phyloP scores from a whole-genome alignment of 2,113 vertebrate species.

The Scomber japonicus region DNA sequence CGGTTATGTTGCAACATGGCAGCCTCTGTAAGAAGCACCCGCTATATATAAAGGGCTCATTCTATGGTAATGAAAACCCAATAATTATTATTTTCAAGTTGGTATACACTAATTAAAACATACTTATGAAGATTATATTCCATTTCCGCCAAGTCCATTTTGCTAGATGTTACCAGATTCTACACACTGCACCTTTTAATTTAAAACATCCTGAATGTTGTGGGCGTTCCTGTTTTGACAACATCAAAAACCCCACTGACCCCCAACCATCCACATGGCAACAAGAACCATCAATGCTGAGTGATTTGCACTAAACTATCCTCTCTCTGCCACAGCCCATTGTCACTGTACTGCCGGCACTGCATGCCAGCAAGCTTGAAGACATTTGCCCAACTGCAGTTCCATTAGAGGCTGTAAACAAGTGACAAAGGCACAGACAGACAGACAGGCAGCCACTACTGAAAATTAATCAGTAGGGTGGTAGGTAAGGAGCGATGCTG shows the following conservation, averaged over 20 bases:
- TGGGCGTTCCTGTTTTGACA: slow-evolving; percentile 73
- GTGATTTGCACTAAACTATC: slow-evolving; percentile 58
- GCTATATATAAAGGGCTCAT: too few species aligned
- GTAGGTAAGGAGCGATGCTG: slow-evolving; percentile 59
- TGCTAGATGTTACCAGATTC: too few species aligned
- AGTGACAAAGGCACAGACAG: slow-evolving; percentile 76
- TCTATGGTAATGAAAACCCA: too few species aligned
- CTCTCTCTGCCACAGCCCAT: slow-evolving; percentile 50
- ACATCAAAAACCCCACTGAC: slow-evolving; percentile 66
- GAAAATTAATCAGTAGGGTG: slow-evolving; percentile 78
- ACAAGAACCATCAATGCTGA: slow-evolving; percentile 66
- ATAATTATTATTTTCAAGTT: too few species aligned
- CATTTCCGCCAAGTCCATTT: too few species aligned
- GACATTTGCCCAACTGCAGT: slow-evolving; percentile 75
- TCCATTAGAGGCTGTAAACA: slow-evolving; percentile 81
- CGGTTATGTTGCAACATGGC: too few species aligned
- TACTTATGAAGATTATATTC: too few species aligned
- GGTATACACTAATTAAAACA: too few species aligned
- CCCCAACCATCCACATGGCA: slow-evolving; percentile 65
- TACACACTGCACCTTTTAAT: neutral
- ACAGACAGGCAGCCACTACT: slow-evolving; percentile 59
- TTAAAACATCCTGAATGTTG: slow-evolving; percentile 32
- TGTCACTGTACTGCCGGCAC: slow-evolving; percentile 45
- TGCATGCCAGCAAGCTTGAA: slow-evolving; percentile 52
- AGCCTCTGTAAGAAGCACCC: too few species aligned